Conservation (phyloP, 2,888 invertebrate species). For the Scaptomyza polygonia region DNA sequence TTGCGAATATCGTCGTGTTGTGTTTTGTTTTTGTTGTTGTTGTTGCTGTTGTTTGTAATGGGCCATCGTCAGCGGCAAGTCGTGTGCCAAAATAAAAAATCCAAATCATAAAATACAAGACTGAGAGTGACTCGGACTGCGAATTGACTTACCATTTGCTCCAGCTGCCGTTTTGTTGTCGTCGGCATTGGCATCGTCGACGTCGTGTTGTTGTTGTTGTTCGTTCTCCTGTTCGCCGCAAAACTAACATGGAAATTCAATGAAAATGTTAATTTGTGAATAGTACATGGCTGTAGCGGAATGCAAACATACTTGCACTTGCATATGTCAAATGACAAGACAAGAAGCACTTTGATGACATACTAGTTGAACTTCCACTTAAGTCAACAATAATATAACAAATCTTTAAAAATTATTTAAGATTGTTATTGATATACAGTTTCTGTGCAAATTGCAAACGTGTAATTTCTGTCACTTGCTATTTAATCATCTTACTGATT, state of each 20-base stretch:
- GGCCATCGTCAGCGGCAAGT: constrained; percentile 58
- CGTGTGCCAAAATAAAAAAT: constrained; percentile 57
- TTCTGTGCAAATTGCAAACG: background rate
- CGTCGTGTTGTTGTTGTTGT: constrained; percentile 44
- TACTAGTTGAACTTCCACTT: constrained; percentile 9
- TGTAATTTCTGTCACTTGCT: background rate
- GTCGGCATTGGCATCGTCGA: constrained; percentile 18
- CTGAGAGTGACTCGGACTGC: constrained; percentile 44
- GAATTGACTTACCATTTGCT: constrained; percentile 57
- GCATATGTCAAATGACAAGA: constrained; percentile 35
- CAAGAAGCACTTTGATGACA: constrained; percentile 55
- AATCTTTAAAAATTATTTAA: background rate
- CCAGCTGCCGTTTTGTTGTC: constrained; percentile 60
- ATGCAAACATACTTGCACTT: constrained; percentile 16
- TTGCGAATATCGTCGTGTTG: constrained; percentile 60
- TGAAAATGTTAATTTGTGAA: constrained; percentile 69
- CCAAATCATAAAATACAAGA: constrained; percentile 56
- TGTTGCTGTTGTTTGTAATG: constrained; percentile 37
- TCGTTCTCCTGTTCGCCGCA: constrained; percentile 21
- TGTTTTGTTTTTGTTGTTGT: constrained; percentile 29
- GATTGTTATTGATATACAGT: background rate
- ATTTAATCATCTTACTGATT: background rate
- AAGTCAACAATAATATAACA: background rate
- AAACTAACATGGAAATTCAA: constrained; percentile 50
- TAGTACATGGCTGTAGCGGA: constrained; percentile 35